Base-by-base conservation (phyloP, 2,888 invertebrate genomes). In the Athetis lepigone region DNA sequence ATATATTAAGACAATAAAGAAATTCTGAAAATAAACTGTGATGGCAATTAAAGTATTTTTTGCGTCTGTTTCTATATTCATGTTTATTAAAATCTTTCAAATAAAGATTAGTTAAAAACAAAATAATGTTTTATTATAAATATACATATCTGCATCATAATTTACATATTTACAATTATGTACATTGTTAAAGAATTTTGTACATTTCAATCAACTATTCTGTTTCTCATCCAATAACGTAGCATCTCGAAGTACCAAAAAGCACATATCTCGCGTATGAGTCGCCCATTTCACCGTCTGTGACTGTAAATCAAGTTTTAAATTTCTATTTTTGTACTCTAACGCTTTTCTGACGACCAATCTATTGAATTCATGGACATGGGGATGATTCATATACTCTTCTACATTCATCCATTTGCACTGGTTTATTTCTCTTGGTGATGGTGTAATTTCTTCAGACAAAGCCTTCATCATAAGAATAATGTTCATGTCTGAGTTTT, bases 401-500 rank as follows among this genome's bases (percentile, higher is more conserved):
- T 96, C 92, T 51, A 98, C 94, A 75, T 96, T 96, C 97, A 98
- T 98, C 98, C 98, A 99, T 79, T 95, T 90, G 73, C 97, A 97
- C 51, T 96, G 96, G 0, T 95, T 95, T 5, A 99, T 97, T 95
- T 99, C 99, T 72, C 96, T 95, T 13, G 96, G 94, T 67, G 98
- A 97, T 73, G 96, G 96, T 23, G 85, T 92, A 37, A 98, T 97
- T 7, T 96, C 94, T 0, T 93, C 90, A 1, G 96, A 95, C 0
- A 95, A 75, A 0, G 98, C 97, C 64, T 94, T 96, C 83, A 99
- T 95, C 81, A 96, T 96, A 8, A 98, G 96, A 0, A 98, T 95
- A 47, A 97, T 94, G 85, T 98, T 99, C 51, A 98, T 96, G 87
- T 99, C 99, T 0, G 98, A 98, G 89, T 98, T 98, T 1, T 96